Evolutionary conservation across 2,888 invertebrate species (phyloP).

Genomic region (Copidosoma aretas): DNA sequence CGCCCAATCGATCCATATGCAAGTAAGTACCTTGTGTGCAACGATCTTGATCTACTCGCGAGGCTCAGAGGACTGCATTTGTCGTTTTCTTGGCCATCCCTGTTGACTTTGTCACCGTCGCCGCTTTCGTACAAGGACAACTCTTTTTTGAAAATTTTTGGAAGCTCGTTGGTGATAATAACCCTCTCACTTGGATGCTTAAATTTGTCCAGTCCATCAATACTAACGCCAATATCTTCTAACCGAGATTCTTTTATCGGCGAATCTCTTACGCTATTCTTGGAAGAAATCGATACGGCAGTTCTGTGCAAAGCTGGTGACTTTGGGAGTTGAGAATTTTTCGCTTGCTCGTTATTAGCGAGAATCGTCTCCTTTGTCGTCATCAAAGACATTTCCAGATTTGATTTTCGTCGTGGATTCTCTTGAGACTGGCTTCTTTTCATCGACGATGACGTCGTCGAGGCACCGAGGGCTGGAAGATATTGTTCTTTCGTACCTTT

Average conservation of each 20-base stretch:
- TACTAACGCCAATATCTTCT: too few relatives aligned
- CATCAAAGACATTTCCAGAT: too few relatives aligned
- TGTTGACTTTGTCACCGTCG: conserved; percentile 33
- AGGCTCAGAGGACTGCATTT: conserved; percentile 23
- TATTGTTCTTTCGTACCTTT: conserved; percentile 22
- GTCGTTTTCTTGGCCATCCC: conserved; percentile 20
- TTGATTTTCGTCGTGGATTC: neutral
- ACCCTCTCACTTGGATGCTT: too few relatives aligned
- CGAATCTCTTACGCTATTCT: conserved; percentile 22
- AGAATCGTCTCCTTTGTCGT: neutral
- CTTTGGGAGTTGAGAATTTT: conserved; percentile 49
- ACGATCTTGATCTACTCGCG: conserved; percentile 50
- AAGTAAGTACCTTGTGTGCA: conserved; percentile 56
- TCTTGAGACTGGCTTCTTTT: conserved; percentile 13
- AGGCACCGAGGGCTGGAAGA: conserved; percentile 21
- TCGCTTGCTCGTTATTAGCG: conserved; percentile 44
- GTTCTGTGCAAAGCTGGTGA: conserved; percentile 34
- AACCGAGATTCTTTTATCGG: conserved; percentile 29
- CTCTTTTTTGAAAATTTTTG: conserved; percentile 45
- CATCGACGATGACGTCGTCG: neutral
- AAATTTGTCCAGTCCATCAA: too few relatives aligned
- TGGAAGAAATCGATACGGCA: conserved; percentile 28
- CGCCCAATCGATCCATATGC: too few relatives aligned
- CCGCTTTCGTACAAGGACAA: conserved; percentile 41
- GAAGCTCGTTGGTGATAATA: too few relatives aligned